Percentiles rank a stretch among this genome's conserved stretches.
These are phyloP conservation scores for Gryllus longicercus DNA, from an alignment of 2,888 invertebrate species.

Conservation along the genomic window DNA sequence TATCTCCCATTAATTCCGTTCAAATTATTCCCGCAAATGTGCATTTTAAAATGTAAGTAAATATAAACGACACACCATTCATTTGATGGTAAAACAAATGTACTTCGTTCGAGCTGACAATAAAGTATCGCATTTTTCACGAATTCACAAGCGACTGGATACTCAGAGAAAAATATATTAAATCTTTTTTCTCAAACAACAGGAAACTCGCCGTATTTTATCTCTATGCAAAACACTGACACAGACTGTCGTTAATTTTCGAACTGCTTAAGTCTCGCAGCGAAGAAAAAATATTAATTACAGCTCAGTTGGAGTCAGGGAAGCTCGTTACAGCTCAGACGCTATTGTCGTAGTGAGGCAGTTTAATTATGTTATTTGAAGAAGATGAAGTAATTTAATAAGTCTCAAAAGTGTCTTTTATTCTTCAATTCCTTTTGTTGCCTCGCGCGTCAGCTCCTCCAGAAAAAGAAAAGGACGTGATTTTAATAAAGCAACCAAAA, in stretches of 20 bases:
- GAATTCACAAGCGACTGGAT: neutral
- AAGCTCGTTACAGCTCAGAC: neutral
- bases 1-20: too few relatives aligned
- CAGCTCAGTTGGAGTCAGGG: constrained; percentile 4
- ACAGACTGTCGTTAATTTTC: too few relatives aligned
- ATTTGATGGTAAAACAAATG: too few relatives aligned
- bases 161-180: neutral
- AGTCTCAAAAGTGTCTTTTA: constrained; percentile 17
- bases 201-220: neutral
- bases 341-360: neutral
- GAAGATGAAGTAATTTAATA: constrained; percentile 17
- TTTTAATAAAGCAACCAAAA: constrained; percentile 8
- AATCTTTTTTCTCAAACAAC: neutral
- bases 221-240: neutral
- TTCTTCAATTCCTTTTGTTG: constrained; percentile 17
- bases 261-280: neutral
- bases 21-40: too few relatives aligned
- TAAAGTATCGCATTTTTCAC: too few relatives aligned
- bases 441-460: constrained; percentile 3
- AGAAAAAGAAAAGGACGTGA: constrained; percentile 17
- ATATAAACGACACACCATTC: too few relatives aligned
- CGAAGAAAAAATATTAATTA: neutral
- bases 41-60: too few relatives aligned
- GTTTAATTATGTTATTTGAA: constrained; percentile 17
- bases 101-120: too few relatives aligned